A percentile compares a stretch with the other conserved stretches of the same genome.
Conservation (phyloP, 2,797 vertebrate genomes). For the Gallirallus australis region DNA sequence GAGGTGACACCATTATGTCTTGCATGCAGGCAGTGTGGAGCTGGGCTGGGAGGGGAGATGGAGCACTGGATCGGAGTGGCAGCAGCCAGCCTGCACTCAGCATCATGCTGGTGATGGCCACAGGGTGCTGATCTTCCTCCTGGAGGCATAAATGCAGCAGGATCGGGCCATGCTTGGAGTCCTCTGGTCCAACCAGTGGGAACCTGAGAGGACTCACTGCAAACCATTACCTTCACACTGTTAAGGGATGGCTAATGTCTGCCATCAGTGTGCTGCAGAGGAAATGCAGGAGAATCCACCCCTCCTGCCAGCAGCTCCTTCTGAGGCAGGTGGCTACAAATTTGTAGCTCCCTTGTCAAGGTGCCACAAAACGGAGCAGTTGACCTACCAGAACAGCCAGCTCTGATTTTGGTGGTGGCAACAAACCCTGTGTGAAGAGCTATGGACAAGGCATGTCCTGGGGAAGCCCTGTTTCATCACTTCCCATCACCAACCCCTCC, state of each 20-base stretch:
- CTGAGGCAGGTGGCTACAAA: neutral
- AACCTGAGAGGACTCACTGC: neutral
- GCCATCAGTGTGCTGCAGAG: neutral
- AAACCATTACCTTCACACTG: neutral
- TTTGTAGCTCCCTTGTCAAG: neutral
- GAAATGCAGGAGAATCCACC: neutral
- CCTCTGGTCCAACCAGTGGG: neutral
- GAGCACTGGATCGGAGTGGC: neutral
- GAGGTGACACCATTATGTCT: neutral
- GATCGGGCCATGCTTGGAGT: neutral
- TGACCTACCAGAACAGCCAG: neutral
- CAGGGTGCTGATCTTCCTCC: neutral
- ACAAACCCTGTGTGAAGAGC: neutral
- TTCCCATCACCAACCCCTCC: neutral
- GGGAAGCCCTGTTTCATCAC: neutral
- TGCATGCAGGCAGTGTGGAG: neutral
- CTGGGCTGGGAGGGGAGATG: neutral
- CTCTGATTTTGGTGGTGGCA: rapidly evolving
- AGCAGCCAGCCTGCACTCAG: rapidly evolving
- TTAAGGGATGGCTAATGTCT: no score
- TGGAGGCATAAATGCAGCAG: neutral
- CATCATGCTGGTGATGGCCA: neutral
- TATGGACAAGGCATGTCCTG: neutral
- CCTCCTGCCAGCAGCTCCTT: neutral
- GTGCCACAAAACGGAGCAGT: rapidly evolving